phyloP scores from a whole-genome alignment of 92 coral and sea anemone genomes.

The Porites evermanni region DNA sequence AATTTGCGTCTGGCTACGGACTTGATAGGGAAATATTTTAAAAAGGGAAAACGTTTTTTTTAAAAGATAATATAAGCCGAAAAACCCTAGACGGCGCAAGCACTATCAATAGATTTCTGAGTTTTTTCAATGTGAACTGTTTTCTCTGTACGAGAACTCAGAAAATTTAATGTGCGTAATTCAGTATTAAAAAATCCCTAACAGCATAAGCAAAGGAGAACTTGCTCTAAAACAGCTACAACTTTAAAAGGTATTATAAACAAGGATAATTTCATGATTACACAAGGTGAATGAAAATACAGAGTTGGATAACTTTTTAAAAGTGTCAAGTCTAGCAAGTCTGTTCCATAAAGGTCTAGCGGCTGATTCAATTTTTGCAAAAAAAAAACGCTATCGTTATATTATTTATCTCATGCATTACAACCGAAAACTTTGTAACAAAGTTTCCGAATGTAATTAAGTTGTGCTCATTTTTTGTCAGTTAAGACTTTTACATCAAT shows the following conservation, averaged over 20 bases:
- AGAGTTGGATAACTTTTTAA: constrained; percentile 1
- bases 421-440: not conserved
- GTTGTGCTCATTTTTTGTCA: not conserved
- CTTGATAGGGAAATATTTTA: no score
- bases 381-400: not conserved
- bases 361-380: not conserved
- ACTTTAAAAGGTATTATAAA: not conserved
- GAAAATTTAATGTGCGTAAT: no score
- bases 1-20: no score
- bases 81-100: no score
- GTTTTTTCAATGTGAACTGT: no score
- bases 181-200: no score
- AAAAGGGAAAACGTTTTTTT: no score
- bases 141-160: no score
- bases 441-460: not conserved
- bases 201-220: no score
- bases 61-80: no score
- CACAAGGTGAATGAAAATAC: not conserved
- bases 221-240: not conserved
- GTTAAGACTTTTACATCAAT: not conserved
- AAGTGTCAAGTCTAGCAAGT: constrained; percentile 18
- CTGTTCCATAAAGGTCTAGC: not conserved
- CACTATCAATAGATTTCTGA: no score
- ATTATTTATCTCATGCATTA: not conserved
- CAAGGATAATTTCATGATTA: not conserved